A percentile compares a stretch with the other conserved stretches of the same genome.
phyloP scores from a whole-genome alignment of 2,888 invertebrate genomes.

The Pocota personata region DNA sequence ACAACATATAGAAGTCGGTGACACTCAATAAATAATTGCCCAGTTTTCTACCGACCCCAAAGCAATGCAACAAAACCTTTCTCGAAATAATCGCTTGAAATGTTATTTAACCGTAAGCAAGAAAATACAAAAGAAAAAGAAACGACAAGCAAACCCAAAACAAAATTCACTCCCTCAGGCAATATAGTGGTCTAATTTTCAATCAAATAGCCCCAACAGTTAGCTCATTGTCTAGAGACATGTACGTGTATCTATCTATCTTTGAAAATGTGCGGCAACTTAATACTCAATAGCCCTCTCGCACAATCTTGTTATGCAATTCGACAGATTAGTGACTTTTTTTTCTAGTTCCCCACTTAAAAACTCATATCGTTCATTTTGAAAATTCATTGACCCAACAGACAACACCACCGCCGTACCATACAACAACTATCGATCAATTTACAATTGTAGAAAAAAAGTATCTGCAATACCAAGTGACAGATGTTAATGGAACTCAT shows the following conservation, averaged over 20 bases:
- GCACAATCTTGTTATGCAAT: conserved; percentile 52
- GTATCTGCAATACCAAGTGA: conserved; percentile 39
- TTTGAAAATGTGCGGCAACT: conserved; percentile 4
- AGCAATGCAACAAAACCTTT: background rate
- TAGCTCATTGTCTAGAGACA: conserved; percentile 7
- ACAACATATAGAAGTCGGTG: background rate
- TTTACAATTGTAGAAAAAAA: conserved; percentile 19
- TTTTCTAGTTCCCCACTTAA: conserved; percentile 1
- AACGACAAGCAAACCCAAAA: background rate
- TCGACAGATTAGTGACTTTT: conserved; percentile 21
- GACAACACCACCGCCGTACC: conserved; percentile 10
- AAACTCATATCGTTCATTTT: conserved; percentile 42
- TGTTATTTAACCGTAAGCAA: conserved; percentile 26
- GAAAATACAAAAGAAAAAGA: background rate
- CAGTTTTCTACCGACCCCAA: background rate
- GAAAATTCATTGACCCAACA: conserved; percentile 63
- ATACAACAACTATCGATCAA: conserved; percentile 18
- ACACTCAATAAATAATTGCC: background rate
- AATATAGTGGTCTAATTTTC: conserved; percentile 52
- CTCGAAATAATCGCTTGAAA: background rate
- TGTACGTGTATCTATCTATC: background rate
- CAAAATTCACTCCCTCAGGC: conserved; percentile 43
- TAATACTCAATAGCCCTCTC: conserved; percentile 16
- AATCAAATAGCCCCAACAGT: conserved; percentile 10
- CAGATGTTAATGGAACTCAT: conserved; percentile 41